Evolutionary conservation across 2,797 vertebrate genomes (phyloP).

Genomic region (Tamandua tetradactyla): DNA sequence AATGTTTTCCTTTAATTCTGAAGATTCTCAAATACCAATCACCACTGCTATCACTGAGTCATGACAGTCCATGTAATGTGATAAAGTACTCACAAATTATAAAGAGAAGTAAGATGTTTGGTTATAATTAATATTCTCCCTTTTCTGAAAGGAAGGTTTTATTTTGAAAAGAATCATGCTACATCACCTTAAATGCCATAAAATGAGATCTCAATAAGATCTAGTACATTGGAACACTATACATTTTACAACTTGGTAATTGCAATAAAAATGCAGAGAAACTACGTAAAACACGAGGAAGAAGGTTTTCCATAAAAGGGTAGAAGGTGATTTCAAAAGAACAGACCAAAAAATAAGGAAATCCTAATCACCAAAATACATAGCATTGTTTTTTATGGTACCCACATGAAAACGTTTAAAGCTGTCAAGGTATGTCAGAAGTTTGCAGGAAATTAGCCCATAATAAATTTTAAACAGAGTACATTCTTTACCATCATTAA

Average conservation of each 20-base stretch:
- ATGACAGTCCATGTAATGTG: background rate
- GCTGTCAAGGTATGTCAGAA: constrained; percentile 91
- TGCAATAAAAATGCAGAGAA: constrained; percentile 35
- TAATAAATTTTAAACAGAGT: constrained; percentile 91
- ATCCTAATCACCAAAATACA: constrained; percentile 76
- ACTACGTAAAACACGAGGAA: background rate
- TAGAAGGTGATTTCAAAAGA: constrained; percentile 26
- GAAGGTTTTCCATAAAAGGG: background rate
- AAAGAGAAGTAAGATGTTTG: background rate
- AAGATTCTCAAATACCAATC: background rate
- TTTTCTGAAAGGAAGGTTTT: constrained; percentile 27
- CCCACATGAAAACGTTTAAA: constrained; percentile 84
- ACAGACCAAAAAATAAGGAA: background rate
- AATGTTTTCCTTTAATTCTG: background rate
- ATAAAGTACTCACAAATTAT: background rate
- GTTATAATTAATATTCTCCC: constrained; percentile 20
- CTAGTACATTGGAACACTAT: background rate
- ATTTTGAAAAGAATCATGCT: constrained; percentile 56
- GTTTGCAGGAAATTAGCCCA: constrained; percentile 91
- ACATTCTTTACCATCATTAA: constrained; percentile 84
- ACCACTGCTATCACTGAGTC: background rate
- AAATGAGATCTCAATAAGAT: constrained; percentile 30
- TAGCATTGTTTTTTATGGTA: constrained; percentile 66
- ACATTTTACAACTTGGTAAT: constrained; percentile 4
- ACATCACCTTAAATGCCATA: constrained; percentile 50